Percentiles rank a stretch among this genome's conserved stretches.
These are phyloP conservation scores for Drosophila nikananu DNA, from an alignment of 1,140 invertebrate species.

Conservation along the genomic window DNA sequence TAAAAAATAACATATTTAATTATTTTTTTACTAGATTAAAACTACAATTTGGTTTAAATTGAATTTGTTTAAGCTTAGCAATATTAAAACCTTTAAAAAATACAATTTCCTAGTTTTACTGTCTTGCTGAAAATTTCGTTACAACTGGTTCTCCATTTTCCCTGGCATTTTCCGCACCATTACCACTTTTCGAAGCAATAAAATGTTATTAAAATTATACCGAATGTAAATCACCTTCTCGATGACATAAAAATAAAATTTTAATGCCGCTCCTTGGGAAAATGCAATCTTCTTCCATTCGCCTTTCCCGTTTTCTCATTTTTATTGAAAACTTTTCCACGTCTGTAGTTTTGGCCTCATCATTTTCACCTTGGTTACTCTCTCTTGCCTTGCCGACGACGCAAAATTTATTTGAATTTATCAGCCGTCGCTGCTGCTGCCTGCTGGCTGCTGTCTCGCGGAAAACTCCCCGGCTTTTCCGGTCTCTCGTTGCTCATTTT, in stretches of 20 bases:
- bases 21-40: too few species aligned
- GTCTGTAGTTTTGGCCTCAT: slow-evolving; percentile 53
- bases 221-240: slow-evolving; percentile 83
- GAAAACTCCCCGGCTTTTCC: slow-evolving; percentile 7
- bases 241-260: slow-evolving; percentile 85
- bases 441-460: slow-evolving; percentile 2
- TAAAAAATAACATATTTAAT: not conserved
- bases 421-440: slow-evolving; percentile 56
- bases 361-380: slow-evolving; percentile 84
- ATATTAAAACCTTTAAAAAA: not conserved
- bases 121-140: not conserved
- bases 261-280: slow-evolving; percentile 66
- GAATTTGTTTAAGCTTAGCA: not conserved
- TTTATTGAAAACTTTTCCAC: slow-evolving; percentile 76
- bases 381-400: slow-evolving; percentile 28
- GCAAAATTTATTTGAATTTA: slow-evolving; percentile 76
- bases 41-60: not conserved
- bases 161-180: slow-evolving; percentile 69
- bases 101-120: too few species aligned
- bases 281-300: slow-evolving; percentile 1
- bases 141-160: not conserved
- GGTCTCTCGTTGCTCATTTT: slow-evolving; percentile 62
- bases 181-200: slow-evolving; percentile 78
- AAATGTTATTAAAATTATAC: slow-evolving; percentile 85
- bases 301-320: slow-evolving; percentile 29